Conservation (phyloP, 2,113 vertebrate genomes). For the Ovibos moschatus region DNA sequence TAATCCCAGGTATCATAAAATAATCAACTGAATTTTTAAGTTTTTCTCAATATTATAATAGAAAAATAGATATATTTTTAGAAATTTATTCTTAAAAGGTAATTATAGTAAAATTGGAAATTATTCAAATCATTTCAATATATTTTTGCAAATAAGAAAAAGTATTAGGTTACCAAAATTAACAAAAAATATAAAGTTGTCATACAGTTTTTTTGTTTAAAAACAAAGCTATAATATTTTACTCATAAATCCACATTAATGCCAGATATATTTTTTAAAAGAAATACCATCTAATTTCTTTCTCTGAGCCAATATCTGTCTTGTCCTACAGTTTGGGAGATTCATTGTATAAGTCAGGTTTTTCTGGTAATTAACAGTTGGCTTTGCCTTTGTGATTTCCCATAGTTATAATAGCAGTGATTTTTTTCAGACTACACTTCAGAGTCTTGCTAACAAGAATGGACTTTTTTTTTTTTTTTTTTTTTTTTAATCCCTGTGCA, state of each 20-base stretch:
- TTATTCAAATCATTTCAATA: background rate
- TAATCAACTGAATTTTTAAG: background rate
- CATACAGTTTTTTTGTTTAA: background rate
- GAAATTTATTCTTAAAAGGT: background rate
- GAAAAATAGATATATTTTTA: background rate
- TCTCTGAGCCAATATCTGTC: background rate
- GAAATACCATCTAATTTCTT: background rate
- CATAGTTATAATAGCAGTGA: background rate
- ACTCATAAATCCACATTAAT: background rate
- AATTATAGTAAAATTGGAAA: background rate
- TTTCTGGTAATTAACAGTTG: background rate
- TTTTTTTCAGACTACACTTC: background rate
- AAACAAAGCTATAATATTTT: background rate
- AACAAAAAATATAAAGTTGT: background rate
- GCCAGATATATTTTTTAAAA: background rate
- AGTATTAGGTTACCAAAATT: background rate
- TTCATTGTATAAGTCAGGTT: background rate
- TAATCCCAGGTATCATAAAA: background rate
- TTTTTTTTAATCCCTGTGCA: background rate
- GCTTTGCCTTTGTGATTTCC: background rate
- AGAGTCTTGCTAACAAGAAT: background rate
- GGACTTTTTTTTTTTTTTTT: background rate
- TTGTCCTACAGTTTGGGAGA: background rate
- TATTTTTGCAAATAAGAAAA: background rate
- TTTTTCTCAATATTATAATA: background rate